Conservation (phyloP, 2,113 vertebrate genomes). For the Heptranchias perlo region DNA sequence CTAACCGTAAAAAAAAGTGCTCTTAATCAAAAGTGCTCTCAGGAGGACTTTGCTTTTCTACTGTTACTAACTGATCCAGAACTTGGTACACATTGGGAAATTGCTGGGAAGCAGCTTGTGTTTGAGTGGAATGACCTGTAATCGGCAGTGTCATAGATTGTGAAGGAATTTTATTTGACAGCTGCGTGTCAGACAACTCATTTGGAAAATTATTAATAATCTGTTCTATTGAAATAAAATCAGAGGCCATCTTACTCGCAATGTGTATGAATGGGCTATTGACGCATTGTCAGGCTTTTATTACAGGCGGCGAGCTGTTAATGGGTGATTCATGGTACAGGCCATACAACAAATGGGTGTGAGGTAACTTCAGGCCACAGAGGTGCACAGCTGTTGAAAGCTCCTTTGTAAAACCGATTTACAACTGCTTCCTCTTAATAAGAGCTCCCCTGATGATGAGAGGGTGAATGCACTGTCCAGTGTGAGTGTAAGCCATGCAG, state of each 20-base stretch:
- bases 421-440: too few species aligned
- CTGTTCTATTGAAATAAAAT: neutral
- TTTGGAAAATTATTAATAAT: constrained; percentile 10
- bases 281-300: neutral
- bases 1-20: neutral
- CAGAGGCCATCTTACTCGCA: neutral
- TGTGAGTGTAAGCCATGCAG: too few species aligned
- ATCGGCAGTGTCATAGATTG: neutral
- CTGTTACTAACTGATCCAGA: neutral
- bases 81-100: neutral
- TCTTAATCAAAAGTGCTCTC: neutral
- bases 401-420: neutral
- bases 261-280: neutral
- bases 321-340: neutral
- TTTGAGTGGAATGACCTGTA: neutral
- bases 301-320: neutral
- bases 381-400: neutral
- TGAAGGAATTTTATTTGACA: neutral
- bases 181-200: neutral
- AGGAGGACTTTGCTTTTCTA: neutral
- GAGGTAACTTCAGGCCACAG: neutral
- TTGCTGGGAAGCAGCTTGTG: neutral
- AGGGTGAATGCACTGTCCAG: too few species aligned
- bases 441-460: too few species aligned
- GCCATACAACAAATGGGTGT: neutral